Evolutionary conservation across 2,797 vertebrate species (phyloP).

Genomic region (Pangasius larnaudii): DNA sequence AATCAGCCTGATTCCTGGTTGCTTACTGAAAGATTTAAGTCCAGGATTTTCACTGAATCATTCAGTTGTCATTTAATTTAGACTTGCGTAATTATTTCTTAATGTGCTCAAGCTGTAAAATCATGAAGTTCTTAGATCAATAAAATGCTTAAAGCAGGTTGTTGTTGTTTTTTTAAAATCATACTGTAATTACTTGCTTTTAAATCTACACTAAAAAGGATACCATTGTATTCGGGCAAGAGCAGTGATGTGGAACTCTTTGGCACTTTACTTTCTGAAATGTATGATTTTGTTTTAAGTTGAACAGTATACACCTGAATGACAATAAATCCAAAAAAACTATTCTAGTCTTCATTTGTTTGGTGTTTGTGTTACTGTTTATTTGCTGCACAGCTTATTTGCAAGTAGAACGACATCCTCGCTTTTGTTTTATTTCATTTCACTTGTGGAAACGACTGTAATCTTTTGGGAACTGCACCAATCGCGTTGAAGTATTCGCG

Average conservation of each 20-base stretch:
- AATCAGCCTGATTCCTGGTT: background rate
- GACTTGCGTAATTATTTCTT: background rate
- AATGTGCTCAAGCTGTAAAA: background rate
- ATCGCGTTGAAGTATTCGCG: no score
- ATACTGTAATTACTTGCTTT: background rate
- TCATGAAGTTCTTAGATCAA: background rate
- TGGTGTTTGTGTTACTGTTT: background rate
- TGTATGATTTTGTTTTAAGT: constrained; percentile 13
- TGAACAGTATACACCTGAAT: background rate
- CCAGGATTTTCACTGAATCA: background rate
- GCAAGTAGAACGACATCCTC: background rate
- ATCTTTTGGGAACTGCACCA: background rate
- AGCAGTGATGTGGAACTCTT: background rate
- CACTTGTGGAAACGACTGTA: background rate
- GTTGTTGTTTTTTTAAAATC: background rate
- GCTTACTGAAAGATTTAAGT: background rate
- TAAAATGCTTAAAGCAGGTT: background rate
- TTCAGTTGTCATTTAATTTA: background rate
- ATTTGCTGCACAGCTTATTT: background rate
- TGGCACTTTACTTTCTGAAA: constrained; percentile 33
- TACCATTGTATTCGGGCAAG: background rate
- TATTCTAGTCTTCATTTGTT: background rate
- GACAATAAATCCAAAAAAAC: background rate
- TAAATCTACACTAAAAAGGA: background rate
- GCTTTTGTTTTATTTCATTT: background rate